phyloP scores from a whole-genome alignment of 1,140 invertebrate species.

The Neoseiulus cucumeris region DNA sequence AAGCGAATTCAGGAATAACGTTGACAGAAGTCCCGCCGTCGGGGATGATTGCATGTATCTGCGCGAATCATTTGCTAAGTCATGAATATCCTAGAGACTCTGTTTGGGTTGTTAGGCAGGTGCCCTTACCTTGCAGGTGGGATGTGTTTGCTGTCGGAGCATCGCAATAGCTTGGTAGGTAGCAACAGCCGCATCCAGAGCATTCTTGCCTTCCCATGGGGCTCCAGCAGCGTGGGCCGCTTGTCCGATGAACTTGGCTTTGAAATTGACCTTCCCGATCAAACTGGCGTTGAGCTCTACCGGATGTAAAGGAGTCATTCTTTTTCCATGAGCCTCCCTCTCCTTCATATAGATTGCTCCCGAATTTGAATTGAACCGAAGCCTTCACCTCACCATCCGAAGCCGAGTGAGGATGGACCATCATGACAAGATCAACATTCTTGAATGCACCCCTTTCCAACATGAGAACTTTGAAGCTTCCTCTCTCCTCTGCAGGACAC shows the following conservation, averaged over 20 bases:
- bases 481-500: slow-evolving; percentile 29
- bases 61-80: neutral
- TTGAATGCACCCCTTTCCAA: slow-evolving; percentile 24
- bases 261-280: neutral
- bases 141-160: neutral
- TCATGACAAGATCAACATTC: slow-evolving; percentile 27
- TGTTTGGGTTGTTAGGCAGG: neutral
- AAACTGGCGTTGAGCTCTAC: neutral
- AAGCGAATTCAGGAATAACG: neutral
- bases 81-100: neutral
- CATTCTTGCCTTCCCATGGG: neutral
- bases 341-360: neutral
- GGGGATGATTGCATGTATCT: neutral
- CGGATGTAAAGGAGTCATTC: neutral
- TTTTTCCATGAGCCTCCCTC: neutral
- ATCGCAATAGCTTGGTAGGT: neutral
- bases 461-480: slow-evolving; percentile 28
- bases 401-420: slow-evolving; percentile 26
- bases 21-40: neutral
- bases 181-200: neutral
- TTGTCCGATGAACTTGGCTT: neutral
- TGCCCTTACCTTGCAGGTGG: neutral
- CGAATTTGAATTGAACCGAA: neutral
- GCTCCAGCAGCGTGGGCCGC: neutral
- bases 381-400: neutral